Conservation (phyloP, 2,888 invertebrate genomes). For the Trichogramma evanescens region DNA sequence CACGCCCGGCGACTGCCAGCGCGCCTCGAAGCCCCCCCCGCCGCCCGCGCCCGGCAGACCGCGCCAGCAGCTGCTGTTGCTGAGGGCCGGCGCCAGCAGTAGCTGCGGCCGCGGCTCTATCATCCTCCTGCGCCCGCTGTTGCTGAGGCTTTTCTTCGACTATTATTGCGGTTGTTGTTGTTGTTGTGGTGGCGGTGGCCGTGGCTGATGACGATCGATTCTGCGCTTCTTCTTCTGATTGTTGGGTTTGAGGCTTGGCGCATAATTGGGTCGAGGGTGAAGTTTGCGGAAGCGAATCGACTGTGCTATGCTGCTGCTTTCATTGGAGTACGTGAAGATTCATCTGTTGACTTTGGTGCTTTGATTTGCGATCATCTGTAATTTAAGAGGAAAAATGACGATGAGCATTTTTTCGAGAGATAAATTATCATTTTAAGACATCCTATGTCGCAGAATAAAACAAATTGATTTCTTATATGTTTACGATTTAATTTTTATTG, state of each 20-base stretch:
- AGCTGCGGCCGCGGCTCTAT: slow-evolving; percentile 64
- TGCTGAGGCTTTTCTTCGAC: background rate
- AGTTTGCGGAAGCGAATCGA: no score
- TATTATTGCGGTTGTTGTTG: background rate
- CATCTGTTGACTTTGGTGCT: no score
- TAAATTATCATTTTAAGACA: no score
- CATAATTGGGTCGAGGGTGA: no score
- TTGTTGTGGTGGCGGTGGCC: slow-evolving; percentile 1
- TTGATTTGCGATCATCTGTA: no score
- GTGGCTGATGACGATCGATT: background rate
- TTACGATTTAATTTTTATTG: no score
- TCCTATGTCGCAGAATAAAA: no score
- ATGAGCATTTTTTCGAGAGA: no score
- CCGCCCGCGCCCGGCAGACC: slow-evolving; percentile 41
- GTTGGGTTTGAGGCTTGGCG: background rate
- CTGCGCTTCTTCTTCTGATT: slow-evolving; percentile 5
- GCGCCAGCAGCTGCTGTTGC: slow-evolving; percentile 77
- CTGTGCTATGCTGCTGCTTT: no score
- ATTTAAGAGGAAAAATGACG: no score
- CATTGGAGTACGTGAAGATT: no score
- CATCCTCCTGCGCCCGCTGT: slow-evolving; percentile 49
- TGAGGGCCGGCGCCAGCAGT: slow-evolving; percentile 71
- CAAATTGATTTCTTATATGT: no score
- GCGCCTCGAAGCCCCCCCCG: slow-evolving; percentile 50
- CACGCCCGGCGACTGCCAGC: slow-evolving; percentile 54